Base-by-base conservation (phyloP, 2,888 invertebrate genomes). In the Ornithoptera priamus region DNA sequence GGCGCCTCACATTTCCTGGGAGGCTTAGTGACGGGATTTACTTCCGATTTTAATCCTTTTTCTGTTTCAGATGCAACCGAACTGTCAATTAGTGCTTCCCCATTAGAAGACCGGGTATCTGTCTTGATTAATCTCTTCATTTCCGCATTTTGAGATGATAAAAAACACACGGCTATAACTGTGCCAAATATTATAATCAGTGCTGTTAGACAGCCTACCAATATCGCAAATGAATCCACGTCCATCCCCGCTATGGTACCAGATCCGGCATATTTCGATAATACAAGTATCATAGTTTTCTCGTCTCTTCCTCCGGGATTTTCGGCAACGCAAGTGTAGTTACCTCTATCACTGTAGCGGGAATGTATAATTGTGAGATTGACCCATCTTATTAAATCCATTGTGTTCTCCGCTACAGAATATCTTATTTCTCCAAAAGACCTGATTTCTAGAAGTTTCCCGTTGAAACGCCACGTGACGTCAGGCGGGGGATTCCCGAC, bases 271-370 rank as follows among this genome's bases (percentile, higher is more conserved):
- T 92, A 92, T 77, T 85, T 91, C 18, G 90, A 87, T n/a, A 93
- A 77, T 7, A 94, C 85, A 57, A 98, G 84, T 7, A 94, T 94
- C 63, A 97, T 90, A 76, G 96, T 97, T 67, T 94, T 94, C 81
- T 97, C 96, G 68, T 95, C 96, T 8, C 94, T 93, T 0, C 97
- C 98, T 0, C 97, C 98, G 0, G 95, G 94, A 83, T 97, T 98
- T 78, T 95, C 96, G 0, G 97, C 97, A 0, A 96, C 93, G 80
- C 98, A 98, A 1, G 94, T 94, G 83, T 96, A 97, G 72, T 95
- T 94, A 0, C 96, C 96, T 76, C 94, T 93, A 81, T 97, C 97
- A 61, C 93, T 93, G 20, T 93, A 89, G 17, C 94, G 85, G 0
- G 95, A 93, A 36, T 94, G 93, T 1, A 94, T 90, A 68, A 97